Evolutionary conservation across 2,888 invertebrate species (phyloP).

Genomic region (Clusia tigrina): DNA sequence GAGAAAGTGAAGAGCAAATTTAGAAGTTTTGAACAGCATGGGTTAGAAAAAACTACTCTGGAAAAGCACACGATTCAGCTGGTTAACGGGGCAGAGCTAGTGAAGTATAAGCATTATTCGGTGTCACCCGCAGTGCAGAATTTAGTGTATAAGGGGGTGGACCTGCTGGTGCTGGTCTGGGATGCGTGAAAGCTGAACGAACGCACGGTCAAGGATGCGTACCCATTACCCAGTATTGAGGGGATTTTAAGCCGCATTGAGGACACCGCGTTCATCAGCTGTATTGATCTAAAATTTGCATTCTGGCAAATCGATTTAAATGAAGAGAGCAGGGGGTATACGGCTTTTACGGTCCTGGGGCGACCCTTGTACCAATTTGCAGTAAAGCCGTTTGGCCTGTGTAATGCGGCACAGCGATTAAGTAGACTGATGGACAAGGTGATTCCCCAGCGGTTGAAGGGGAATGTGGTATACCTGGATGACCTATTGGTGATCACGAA

Average conservation of each 20-base stretch:
- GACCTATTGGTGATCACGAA: constrained; percentile 22
- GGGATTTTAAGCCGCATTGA: constrained; percentile 33
- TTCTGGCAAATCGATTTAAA: constrained; percentile 26
- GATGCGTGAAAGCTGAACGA: neutral
- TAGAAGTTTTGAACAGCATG: neutral
- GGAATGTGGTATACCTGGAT: constrained; percentile 24
- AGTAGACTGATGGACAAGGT: constrained; percentile 27
- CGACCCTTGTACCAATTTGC: constrained; percentile 25
- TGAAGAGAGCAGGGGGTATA: constrained; percentile 23
- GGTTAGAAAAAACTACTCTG: neutral
- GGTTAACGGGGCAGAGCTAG: neutral
- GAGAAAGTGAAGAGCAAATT: neutral
- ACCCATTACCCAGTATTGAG: constrained; percentile 35
- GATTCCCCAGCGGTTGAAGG: constrained; percentile 13
- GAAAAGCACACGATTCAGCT: neutral
- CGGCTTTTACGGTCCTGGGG: constrained; percentile 42
- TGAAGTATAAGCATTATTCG: constrained; percentile 3
- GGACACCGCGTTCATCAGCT: constrained; percentile 25
- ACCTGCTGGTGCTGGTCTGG: too few relatives aligned
- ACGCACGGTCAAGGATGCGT: constrained; percentile 34
- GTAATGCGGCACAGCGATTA: constrained; percentile 29
- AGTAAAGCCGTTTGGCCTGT: constrained; percentile 32
- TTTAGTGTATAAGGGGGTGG: constrained; percentile 24
- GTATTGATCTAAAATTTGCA: constrained; percentile 33
- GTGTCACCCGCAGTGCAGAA: constrained; percentile 2